Conservation (phyloP, 2,888 invertebrate species). For the Thecophora atra region DNA sequence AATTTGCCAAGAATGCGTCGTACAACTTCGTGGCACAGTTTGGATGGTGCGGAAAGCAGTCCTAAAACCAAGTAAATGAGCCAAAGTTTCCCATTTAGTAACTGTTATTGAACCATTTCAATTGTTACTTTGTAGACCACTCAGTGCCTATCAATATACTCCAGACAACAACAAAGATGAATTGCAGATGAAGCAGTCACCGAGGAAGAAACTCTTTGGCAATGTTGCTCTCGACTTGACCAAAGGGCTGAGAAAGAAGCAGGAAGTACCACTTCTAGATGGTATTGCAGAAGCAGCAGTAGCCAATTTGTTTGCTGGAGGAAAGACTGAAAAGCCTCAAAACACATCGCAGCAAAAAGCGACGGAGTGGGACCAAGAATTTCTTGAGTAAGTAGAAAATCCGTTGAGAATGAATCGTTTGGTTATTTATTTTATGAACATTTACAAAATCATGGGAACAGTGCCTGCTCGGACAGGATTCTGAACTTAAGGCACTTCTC, state of each 20-base stretch:
- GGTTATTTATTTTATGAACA: not conserved
- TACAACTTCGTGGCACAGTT: slow-evolving; percentile 64
- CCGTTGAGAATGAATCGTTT: not conserved
- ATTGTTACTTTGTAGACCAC: slow-evolving; percentile 27
- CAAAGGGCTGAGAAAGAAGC: slow-evolving; percentile 39
- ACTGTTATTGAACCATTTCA: not conserved
- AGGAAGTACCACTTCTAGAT: slow-evolving; percentile 76
- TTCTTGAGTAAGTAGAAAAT: slow-evolving; percentile 67
- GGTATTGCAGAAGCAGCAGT: slow-evolving; percentile 68
- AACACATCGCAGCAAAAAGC: slow-evolving; percentile 25
- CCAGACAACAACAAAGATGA: slow-evolving; percentile 51
- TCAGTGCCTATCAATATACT: slow-evolving; percentile 31
- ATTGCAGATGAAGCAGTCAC: slow-evolving; percentile 73
- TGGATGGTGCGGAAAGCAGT: slow-evolving; percentile 48
- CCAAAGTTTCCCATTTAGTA: slow-evolving; percentile 11
- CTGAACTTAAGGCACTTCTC: slow-evolving; percentile 61
- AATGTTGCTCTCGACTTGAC: slow-evolving; percentile 68
- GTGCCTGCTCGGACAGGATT: slow-evolving; percentile 75
- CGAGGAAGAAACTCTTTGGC: slow-evolving; percentile 81
- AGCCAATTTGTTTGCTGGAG: not conserved
- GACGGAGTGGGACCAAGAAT: slow-evolving; percentile 67
- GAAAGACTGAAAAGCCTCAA: slow-evolving; percentile 36
- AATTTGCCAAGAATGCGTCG: slow-evolving; percentile 48
- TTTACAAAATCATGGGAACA: slow-evolving; percentile 52
- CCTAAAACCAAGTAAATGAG: slow-evolving; percentile 49